Conservation (phyloP, 2,113 vertebrate genomes). For the Albula glossodonta region DNA sequence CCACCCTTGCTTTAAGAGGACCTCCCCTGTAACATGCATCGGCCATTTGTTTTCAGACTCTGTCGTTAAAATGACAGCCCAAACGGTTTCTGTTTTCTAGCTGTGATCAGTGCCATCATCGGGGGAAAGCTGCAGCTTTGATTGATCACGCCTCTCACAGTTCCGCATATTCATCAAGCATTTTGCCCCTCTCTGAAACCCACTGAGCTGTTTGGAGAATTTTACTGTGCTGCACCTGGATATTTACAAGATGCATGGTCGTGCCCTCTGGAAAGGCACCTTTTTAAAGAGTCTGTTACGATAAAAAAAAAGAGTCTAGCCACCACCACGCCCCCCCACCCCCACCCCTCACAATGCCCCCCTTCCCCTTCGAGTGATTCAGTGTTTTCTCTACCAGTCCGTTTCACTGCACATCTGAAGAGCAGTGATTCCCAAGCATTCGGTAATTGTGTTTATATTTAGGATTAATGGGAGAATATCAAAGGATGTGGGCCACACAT, state of each 20-base stretch:
- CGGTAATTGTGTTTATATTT: slow-evolving; percentile 24
- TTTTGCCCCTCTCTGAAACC: background rate
- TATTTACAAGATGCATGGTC: background rate
- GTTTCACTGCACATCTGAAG: background rate
- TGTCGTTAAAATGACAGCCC: background rate
- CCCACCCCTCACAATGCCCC: background rate
- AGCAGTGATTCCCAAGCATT: background rate
- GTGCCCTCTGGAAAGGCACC: background rate
- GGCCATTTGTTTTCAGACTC: background rate
- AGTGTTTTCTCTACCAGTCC: background rate
- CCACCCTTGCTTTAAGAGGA: background rate
- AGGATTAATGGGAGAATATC: slow-evolving; percentile 16
- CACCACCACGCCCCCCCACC: too few relatives aligned
- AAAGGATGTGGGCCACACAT: slow-evolving; percentile 10
- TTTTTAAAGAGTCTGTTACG: too few relatives aligned
- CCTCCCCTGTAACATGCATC: background rate
- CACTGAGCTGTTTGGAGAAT: background rate
- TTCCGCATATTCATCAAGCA: background rate
- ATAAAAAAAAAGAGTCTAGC: too few relatives aligned
- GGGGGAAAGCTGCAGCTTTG: background rate
- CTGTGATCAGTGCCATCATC: slow-evolving; percentile 3
- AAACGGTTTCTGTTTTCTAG: background rate
- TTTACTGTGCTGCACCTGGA: background rate
- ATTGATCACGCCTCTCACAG: background rate
- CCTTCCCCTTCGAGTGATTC: background rate